These are phyloP conservation scores for Cliona cf. orientalis DNA, from an alignment of 37 sponge, comb jelly and placozoan species.

Conservation along the genomic window DNA sequence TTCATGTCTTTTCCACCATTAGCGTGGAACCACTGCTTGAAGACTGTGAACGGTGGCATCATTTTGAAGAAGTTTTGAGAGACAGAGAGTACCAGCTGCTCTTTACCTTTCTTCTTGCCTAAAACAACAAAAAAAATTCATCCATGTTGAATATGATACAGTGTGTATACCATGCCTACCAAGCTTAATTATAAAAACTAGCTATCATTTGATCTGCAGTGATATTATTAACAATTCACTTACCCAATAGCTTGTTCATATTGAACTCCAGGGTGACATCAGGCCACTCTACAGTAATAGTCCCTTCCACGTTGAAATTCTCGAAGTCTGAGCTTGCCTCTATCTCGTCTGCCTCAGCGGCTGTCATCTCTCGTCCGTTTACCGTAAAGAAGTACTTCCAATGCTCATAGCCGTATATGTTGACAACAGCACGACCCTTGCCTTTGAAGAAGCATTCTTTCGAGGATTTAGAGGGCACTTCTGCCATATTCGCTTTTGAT, in stretches of 20 bases:
- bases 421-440: slow-evolving; percentile 21
- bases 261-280: slow-evolving; percentile 23
- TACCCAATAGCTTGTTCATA: slow-evolving; percentile 40
- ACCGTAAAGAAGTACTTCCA: slow-evolving; percentile 29
- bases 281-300: slow-evolving; percentile 40
- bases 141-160: neutral
- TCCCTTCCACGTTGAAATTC: slow-evolving; percentile 30
- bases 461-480: neutral
- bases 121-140: neutral
- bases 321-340: slow-evolving; percentile 5
- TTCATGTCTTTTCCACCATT: slow-evolving; percentile 18
- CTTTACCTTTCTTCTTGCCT: neutral
- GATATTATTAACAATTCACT: neutral
- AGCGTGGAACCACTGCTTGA: slow-evolving; percentile 30
- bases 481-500: neutral
- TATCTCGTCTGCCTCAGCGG: neutral
- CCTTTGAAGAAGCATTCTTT: slow-evolving; percentile 18
- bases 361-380: neutral
- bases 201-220: neutral
- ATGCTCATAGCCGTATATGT: slow-evolving; percentile 5
- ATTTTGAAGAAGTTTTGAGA: slow-evolving; percentile 20
- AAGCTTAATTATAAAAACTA: neutral
- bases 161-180: neutral
- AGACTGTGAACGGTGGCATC: slow-evolving; percentile 33
- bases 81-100: slow-evolving; percentile 15